Conservation (phyloP, 2,113 vertebrate species). For the Hemibagrus wyckioides region DNA sequence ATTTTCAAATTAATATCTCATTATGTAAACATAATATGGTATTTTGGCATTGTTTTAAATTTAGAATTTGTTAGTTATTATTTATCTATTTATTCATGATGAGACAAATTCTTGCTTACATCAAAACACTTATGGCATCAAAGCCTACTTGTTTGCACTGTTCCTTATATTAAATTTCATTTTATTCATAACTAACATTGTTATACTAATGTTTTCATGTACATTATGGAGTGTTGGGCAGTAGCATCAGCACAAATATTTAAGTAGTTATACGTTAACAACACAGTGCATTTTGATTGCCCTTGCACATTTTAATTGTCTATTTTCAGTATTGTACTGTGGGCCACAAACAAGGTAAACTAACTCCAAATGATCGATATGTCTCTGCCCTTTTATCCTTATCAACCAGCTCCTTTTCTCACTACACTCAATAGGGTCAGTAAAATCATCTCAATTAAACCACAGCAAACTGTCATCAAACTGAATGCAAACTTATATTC, state of each 20-base stretch:
- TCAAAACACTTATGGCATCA: not conserved
- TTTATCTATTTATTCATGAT: not conserved
- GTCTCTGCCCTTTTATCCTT: constrained; percentile 38
- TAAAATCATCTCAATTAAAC: constrained; percentile 61
- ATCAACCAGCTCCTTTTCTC: constrained; percentile 36
- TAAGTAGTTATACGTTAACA: not conserved
- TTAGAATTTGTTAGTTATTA: not conserved
- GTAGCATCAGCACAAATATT: not conserved
- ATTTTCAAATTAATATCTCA: not conserved
- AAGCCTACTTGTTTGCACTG: not conserved
- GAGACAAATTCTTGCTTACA: not conserved
- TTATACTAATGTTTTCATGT: not conserved
- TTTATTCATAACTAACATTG: not conserved
- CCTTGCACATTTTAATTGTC: not conserved
- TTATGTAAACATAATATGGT: not conserved
- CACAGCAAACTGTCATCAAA: constrained; percentile 45
- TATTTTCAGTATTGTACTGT: constrained; percentile 8
- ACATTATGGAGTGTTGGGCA: not conserved
- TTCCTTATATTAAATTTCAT: not conserved
- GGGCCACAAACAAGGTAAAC: constrained; percentile 2
- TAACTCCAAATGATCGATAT: not conserved
- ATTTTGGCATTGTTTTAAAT: not conserved
- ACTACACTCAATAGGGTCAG: constrained; percentile 31
- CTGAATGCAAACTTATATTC: constrained; percentile 44
- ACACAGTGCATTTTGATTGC: constrained; percentile 8